Percentiles rank a stretch among this genome's conserved stretches.
phyloP scores from a whole-genome alignment of 2,888 invertebrate species.

The Rhingia rostrata region DNA sequence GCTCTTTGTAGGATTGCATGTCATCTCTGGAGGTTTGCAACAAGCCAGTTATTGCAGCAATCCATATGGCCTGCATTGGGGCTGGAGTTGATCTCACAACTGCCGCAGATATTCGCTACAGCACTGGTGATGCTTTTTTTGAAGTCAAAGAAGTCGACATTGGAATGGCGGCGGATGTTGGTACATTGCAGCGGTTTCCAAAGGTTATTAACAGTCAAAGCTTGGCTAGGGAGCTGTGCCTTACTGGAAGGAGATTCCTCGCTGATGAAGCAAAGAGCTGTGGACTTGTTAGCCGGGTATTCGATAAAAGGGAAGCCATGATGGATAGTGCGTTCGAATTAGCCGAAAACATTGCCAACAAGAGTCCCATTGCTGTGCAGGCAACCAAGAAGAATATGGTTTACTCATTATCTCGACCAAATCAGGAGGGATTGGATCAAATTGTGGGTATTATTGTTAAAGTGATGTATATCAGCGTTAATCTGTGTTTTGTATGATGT shows the following conservation, averaged over 20 bases:
- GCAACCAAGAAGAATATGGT: constrained; percentile 92
- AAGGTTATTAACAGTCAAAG: constrained; percentile 94
- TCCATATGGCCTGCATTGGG: constrained; percentile 95
- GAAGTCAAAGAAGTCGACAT: constrained; percentile 93
- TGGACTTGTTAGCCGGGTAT: constrained; percentile 92
- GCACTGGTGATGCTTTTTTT: constrained; percentile 94
- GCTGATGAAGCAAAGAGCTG: constrained; percentile 91
- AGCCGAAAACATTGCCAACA: constrained; percentile 91
- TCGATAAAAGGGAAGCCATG: constrained; percentile 83
- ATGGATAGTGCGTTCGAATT: constrained; percentile 88
- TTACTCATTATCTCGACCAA: constrained; percentile 94
- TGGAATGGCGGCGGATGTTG: constrained; percentile 98
- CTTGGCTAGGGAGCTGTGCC: constrained; percentile 93
- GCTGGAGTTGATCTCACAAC: constrained; percentile 94
- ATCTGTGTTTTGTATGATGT: constrained; percentile 7
- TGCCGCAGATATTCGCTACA: constrained; percentile 95
- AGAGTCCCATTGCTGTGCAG: constrained; percentile 98
- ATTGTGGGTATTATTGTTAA: constrained; percentile 87
- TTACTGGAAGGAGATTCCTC: constrained; percentile 91
- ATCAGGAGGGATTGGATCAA: constrained; percentile 93
- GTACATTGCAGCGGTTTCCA: constrained; percentile 95
- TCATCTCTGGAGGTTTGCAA: constrained; percentile 92
- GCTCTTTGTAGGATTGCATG: constrained; percentile 85
- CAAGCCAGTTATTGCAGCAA: constrained; percentile 95
- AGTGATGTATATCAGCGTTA: constrained; percentile 26